Base-by-base conservation (phyloP, 2,888 invertebrate genomes). In the Watsonalla binaria region DNA sequence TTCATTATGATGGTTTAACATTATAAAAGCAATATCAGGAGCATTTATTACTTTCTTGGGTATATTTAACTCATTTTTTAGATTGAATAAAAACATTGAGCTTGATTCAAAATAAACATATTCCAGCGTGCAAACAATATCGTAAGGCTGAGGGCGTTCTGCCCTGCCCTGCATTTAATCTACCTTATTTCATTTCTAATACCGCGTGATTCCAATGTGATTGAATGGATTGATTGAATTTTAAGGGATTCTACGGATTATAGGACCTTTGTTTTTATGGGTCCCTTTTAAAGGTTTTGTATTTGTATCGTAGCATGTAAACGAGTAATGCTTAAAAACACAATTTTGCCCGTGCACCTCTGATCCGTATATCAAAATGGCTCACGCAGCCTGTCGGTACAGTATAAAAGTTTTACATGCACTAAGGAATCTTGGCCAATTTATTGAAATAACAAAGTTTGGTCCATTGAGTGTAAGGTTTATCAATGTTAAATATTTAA, bases 181-280 rank as follows among this genome's bases (percentile, higher is more conserved):
- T 51, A 14, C 37, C 50, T 46, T 39, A 55, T 51, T 53, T 60
- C 51, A 54, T 53, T 49, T 52, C 53, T 53, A 51, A 54, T 52
- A 14, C 42, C 46, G 50, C 46, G 52, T 59, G 54, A 57, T 55
- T 54, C 50, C 51, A 50, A 54, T 53, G 55, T 62, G 57, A 58
- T 62, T 56, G 37, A 37, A 37, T 33, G 5, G 37, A 49, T 15
- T 15, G 54, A 51, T 47, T 53, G 53, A 52, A 59, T 58, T 60
- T 56, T 54, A 59, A 59, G 51, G 7, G 52, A 54, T 46, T 51
- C 13, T 39, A 52, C 7, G 42, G 15, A 15, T 33, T 45, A 9
- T 49, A 45, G 5, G 45, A 45, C 53, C 8, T 9, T 46, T 52
- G 51, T 47, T 52, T 46, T 46, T 39, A 46, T 53, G 54, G 37